A percentile compares a stretch with the other conserved stretches of the same genome.
Evolutionary conservation across 2,113 vertebrate species (phyloP).

Genomic region (Petromus typicus): DNA sequence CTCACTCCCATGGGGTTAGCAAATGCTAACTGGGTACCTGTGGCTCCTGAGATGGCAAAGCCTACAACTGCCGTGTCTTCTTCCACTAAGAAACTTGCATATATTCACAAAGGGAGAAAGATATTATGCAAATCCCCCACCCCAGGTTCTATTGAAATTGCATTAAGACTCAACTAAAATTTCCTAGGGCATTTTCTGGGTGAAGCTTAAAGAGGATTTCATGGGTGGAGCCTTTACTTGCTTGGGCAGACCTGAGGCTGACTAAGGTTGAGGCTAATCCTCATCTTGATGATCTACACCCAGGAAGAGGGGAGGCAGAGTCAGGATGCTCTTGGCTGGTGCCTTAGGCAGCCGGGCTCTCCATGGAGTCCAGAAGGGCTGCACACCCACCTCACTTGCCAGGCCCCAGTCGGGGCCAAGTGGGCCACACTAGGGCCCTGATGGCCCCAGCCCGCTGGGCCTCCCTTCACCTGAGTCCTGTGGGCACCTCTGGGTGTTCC

Average conservation of each 20-base stretch:
- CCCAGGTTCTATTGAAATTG: not conserved
- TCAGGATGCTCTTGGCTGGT: not conserved
- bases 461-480: not conserved
- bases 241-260: not conserved
- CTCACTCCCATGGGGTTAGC: not conserved
- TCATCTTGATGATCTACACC: not conserved
- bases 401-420: not conserved
- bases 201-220: conserved; percentile 35
- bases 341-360: not conserved
- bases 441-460: not conserved
- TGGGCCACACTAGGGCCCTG: rapidly evolving
- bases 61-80: not conserved
- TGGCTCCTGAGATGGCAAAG: not conserved
- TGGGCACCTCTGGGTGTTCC: not conserved
- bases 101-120: conserved; percentile 31
- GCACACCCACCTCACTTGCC: too few species aligned
- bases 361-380: not conserved
- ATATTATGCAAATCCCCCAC: not conserved
- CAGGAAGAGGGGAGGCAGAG: not conserved
- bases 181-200: not conserved
- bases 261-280: not conserved
- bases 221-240: not conserved
- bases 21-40: not conserved
- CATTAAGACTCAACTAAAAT: not conserved
- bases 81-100: not conserved